Conservation (phyloP, 2,113 vertebrate species). For the Sinocyclocheilus anophthalmus region DNA sequence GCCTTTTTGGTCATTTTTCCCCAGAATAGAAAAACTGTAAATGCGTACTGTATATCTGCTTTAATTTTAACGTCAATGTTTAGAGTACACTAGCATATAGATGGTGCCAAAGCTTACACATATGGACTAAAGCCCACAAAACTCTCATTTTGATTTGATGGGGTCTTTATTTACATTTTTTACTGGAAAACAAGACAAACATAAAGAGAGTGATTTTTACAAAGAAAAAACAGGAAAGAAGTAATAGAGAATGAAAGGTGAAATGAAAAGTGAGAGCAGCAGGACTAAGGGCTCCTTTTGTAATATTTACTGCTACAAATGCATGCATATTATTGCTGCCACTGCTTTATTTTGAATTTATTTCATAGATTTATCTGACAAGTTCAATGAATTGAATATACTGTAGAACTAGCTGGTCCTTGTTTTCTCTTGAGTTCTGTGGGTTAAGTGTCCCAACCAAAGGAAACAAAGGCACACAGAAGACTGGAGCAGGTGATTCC, state of each 20-base stretch:
- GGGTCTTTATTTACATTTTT: background rate
- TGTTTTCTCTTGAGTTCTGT: slow-evolving; percentile 48
- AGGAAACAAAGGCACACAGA: slow-evolving; percentile 54
- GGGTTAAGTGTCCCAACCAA: slow-evolving; percentile 39
- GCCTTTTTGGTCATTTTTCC: background rate
- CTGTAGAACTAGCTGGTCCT: background rate
- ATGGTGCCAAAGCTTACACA: background rate
- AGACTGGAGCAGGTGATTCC: slow-evolving; percentile 71
- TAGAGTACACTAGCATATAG: background rate
- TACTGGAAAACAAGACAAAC: slow-evolving; percentile 1
- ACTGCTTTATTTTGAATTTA: background rate
- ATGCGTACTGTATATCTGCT: background rate
- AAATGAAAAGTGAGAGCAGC: slow-evolving; percentile 9
- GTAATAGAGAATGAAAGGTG: slow-evolving; percentile 8
- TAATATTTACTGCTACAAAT: slow-evolving; percentile 24
- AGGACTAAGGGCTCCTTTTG: slow-evolving; percentile 36
- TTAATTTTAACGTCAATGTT: background rate
- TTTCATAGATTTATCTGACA: background rate
- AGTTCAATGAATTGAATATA: background rate
- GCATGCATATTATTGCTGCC: slow-evolving; percentile 56
- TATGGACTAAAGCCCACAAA: too few relatives aligned
- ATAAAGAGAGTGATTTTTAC: background rate
- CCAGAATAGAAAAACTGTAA: background rate
- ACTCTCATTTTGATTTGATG: background rate
- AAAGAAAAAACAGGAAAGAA: slow-evolving; percentile 6